These are phyloP conservation scores for Riparia riparia DNA, from an alignment of 2,113 vertebrate species.

Conservation along the genomic window DNA sequence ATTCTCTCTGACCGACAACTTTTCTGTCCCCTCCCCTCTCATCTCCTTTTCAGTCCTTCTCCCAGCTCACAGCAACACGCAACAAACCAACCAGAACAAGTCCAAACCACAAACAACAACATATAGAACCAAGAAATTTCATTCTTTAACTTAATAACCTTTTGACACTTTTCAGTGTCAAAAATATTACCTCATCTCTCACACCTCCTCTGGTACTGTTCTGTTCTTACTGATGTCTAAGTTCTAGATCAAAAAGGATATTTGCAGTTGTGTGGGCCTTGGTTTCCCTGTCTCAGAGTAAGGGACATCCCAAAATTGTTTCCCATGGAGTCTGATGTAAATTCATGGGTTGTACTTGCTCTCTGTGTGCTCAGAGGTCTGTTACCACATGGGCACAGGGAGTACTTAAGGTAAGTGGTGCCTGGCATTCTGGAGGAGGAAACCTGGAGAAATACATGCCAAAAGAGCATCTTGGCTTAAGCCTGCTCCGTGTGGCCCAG, in stretches of 20 bases:
- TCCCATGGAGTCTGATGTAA: neutral
- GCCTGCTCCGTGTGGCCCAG: neutral
- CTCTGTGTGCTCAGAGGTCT: neutral
- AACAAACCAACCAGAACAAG: neutral
- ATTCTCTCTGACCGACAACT: neutral
- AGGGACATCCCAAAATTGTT: neutral
- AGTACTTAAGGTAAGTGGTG: neutral
- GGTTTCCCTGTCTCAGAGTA: neutral
- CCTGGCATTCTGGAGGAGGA: neutral
- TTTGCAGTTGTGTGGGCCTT: neutral
- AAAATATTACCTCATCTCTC: neutral
- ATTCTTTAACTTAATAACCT: neutral
- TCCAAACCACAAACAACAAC: neutral
- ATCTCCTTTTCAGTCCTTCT: neutral
- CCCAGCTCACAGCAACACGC: neutral
- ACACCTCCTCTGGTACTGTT: neutral
- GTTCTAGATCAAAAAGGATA: neutral
- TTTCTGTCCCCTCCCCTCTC: neutral
- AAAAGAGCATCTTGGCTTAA: neutral
- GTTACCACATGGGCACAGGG: neutral
- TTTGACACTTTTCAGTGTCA: neutral
- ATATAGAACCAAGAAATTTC: neutral
- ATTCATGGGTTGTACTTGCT: neutral
- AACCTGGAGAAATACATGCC: neutral
- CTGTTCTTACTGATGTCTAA: neutral